phyloP scores from a whole-genome alignment of 23 tunicate species.

The Diplosoma virens region DNA sequence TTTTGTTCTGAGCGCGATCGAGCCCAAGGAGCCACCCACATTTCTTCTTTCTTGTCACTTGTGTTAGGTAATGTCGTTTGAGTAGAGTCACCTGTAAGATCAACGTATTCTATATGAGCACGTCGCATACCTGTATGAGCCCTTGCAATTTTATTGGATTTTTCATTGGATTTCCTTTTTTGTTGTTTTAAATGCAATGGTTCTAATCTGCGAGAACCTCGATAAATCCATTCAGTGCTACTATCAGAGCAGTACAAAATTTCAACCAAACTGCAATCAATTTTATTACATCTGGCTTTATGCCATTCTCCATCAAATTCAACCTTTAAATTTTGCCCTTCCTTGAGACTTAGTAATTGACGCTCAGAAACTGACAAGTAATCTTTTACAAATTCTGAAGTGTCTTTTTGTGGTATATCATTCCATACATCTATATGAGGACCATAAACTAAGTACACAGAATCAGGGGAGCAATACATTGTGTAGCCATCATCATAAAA shows the following conservation, averaged over 20 bases:
- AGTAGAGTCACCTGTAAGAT: constrained; percentile 70
- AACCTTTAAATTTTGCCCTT: constrained; percentile 73
- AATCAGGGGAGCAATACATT: constrained; percentile 44
- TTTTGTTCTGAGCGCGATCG: constrained; percentile 37
- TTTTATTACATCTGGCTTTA: constrained; percentile 28
- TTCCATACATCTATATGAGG: constrained; percentile 54
- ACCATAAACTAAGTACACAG: constrained; percentile 65
- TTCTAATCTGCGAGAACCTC: constrained; percentile 78
- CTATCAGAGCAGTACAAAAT: constrained; percentile 65
- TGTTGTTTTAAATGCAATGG: constrained; percentile 43
- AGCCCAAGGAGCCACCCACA: constrained; percentile 82
- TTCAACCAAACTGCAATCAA: constrained; percentile 82
- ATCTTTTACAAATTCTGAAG: constrained; percentile 55
- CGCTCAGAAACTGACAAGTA: constrained; percentile 61
- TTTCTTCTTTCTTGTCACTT: too few relatives aligned
- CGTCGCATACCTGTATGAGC: constrained; percentile 86
- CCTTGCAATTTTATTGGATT: constrained; percentile 53
- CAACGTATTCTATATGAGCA: constrained; percentile 72
- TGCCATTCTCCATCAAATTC: constrained; percentile 91
- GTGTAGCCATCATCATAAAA: constrained; percentile 94
- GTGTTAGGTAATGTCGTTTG: too few relatives aligned
- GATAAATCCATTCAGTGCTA: constrained; percentile 75
- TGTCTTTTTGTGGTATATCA: constrained; percentile 58
- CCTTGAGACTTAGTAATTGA: constrained; percentile 55
- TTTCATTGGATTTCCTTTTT: not conserved